Conservation (phyloP, 2,113 vertebrate species). For the Agelaius tricolor region DNA sequence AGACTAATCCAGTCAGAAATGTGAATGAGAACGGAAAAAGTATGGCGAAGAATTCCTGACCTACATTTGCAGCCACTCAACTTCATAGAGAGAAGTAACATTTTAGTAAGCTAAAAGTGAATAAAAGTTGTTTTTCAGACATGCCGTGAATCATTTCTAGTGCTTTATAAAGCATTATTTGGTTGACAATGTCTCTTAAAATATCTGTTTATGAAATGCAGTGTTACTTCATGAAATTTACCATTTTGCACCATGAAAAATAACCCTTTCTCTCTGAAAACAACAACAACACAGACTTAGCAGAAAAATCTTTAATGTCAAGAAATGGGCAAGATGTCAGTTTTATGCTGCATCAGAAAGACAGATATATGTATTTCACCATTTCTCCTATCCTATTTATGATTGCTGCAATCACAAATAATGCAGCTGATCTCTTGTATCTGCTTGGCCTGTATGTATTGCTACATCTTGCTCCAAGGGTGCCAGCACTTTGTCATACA, state of each 20-base stretch:
- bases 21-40: neutral
- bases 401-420: slow-evolving; percentile 66
- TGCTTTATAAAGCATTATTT: slow-evolving; percentile 56
- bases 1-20: neutral
- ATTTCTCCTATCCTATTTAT: slow-evolving; percentile 55
- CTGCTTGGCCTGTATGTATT: slow-evolving; percentile 19
- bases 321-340: slow-evolving; percentile 54
- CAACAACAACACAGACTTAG: neutral
- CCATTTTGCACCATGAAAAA: slow-evolving; percentile 39
- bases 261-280: neutral
- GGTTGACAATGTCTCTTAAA: slow-evolving; percentile 50
- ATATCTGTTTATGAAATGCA: slow-evolving; percentile 37
- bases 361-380: slow-evolving; percentile 46
- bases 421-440: slow-evolving; percentile 6
- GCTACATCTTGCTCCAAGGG: neutral
- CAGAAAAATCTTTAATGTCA: slow-evolving; percentile 43
- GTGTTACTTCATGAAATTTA: slow-evolving; percentile 19
- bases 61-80: neutral
- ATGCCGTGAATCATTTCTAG: slow-evolving; percentile 40
- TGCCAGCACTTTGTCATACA: neutral
- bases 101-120: slow-evolving; percentile 14
- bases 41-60: neutral
- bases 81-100: neutral
- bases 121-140: slow-evolving; percentile 14
- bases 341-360: slow-evolving; percentile 61